phyloP scores from a whole-genome alignment of 2,888 invertebrate genomes.

The Drosophila merina region DNA sequence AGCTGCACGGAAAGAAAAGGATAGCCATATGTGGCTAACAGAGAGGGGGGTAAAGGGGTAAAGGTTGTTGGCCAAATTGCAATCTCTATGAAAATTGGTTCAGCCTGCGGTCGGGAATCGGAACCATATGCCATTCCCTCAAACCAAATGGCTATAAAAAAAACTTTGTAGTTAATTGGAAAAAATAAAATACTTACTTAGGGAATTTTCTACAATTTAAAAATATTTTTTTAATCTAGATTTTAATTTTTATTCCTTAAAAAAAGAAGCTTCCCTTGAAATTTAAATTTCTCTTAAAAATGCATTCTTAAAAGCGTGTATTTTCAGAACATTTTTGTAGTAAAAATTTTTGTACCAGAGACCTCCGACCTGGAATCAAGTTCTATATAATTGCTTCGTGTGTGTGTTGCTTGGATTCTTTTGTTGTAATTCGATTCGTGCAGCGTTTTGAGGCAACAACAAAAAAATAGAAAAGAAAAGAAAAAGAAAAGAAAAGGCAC shows the following conservation, averaged over 20 bases:
- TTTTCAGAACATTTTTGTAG: not conserved
- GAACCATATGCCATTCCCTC: slow-evolving; percentile 28
- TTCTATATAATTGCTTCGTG: slow-evolving; percentile 33
- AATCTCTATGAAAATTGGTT: slow-evolving; percentile 69
- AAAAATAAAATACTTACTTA: not conserved
- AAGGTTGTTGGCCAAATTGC: slow-evolving; percentile 45
- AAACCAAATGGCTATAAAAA: no score
- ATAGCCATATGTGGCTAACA: not conserved
- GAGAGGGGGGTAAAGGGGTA: slow-evolving; percentile 11
- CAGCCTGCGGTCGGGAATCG: slow-evolving; percentile 62
- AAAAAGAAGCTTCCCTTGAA: no score
- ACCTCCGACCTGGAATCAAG: slow-evolving; percentile 21
- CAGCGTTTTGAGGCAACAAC: slow-evolving; percentile 28
- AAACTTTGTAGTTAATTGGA: no score
- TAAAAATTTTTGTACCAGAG: not conserved
- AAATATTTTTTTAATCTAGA: no score
- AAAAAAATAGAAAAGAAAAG: slow-evolving; percentile 20
- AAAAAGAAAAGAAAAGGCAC: slow-evolving; percentile 37
- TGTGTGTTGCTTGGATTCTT: slow-evolving; percentile 14
- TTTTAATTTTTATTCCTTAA: no score
- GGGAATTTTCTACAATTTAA: no score
- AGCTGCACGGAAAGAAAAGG: slow-evolving; percentile 38
- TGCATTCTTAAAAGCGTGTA: no score
- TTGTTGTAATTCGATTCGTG: slow-evolving; percentile 46
- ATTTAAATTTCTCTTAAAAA: no score